Percentiles rank a stretch among this genome's conserved stretches.
Evolutionary conservation across 1,140 invertebrate genomes (phyloP).

Genomic region (Procambarus virginalis): DNA sequence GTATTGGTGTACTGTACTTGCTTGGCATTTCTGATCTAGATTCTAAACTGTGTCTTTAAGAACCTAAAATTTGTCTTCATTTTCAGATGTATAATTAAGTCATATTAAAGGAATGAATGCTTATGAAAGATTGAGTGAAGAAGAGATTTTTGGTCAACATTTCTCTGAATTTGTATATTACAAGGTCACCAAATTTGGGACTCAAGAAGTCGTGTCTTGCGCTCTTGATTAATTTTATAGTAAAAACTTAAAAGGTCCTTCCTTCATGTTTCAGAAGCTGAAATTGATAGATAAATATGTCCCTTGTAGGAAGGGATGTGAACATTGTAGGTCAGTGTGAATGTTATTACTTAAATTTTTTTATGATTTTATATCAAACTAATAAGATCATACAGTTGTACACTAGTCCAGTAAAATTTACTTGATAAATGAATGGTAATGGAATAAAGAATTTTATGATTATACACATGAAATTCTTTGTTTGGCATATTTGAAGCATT

Average conservation of each 20-base stretch:
- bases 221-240: background rate
- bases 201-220: background rate
- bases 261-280: background rate
- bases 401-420: constrained; percentile 1
- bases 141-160: background rate
- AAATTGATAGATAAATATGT: background rate
- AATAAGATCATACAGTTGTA: background rate
- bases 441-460: background rate
- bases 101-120: background rate
- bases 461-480: background rate
- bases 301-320: background rate
- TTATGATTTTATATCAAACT: background rate
- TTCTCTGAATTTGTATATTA: background rate
- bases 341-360: background rate
- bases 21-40: background rate
- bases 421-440: background rate
- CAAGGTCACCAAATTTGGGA: background rate
- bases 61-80: background rate
- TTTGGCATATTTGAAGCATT: background rate
- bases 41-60: background rate
- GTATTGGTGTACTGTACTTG: background rate
- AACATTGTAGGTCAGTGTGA: background rate
- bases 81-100: background rate
- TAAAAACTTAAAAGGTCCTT: background rate
- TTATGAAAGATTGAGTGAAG: background rate